Evolutionary conservation across 2,113 vertebrate genomes (phyloP), one percentile per base, ranked within the genome.

Genomic region (Elanus axillaris): DNA sequence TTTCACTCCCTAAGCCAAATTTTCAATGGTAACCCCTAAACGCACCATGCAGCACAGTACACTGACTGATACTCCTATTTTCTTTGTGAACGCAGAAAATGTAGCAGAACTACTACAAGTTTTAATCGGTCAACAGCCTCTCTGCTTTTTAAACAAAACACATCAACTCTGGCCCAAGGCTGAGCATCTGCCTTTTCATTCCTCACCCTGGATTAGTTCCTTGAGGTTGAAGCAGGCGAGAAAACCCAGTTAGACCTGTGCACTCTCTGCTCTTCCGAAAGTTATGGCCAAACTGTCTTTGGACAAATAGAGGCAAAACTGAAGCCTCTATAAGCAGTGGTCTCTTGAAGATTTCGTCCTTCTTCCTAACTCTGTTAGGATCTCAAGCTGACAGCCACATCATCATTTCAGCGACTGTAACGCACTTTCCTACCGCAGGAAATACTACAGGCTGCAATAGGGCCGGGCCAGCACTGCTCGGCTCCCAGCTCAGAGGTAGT

Each of bases 51-150:
- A 69, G 53, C 12, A 19, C 15, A 50, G 12, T 32, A 72, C n/a
- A 40, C 53, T 25, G 31, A 36, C 78, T 8, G 15, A 38, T 31
- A 36, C 6, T 64, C 29, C 11, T 11, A 1, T 68, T 84, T 48
- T 4, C 31, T 58, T 38, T 1, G 1, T 11, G 25, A 85, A n/a
- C 10, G 75, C 40, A 42, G 13, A 80, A 80, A 50, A 59, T 1
- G 4, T 2, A 22, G 27, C 16, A 88, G 14, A 88, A 34, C 4
- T 69, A 11, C 27, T 42, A 2, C n/a, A n/a, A n/a, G 0, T 71
- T 83, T 59, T 32, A 40, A 18, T 76, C 21, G 60, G 7, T 13
- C 29, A 58, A 45, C 29, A 75, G 32, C 16, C 27, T 62, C 69
- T 32, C 40, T 36, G 36, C 10, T 64, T 42, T 48, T 77, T 32